Conservation (phyloP, 1,140 invertebrate genomes). For the Alviniconcha marisindica region DNA sequence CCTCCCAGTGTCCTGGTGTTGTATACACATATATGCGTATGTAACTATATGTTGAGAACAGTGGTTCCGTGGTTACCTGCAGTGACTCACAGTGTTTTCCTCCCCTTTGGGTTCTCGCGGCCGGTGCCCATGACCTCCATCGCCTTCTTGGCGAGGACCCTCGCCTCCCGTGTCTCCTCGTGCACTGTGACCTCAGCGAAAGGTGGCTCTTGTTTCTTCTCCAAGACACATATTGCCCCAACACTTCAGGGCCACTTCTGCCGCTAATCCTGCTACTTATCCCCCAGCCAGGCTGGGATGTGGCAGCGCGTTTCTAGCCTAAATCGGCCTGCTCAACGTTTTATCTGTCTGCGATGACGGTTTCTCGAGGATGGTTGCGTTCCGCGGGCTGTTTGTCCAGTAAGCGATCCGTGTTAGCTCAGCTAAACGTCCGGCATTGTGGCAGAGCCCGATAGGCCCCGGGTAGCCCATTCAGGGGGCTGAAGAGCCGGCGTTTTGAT, state of each 20-base stretch:
- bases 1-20: no score
- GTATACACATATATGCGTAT: no score
- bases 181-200: background rate
- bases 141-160: no score
- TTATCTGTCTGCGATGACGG: background rate
- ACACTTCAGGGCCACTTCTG: background rate
- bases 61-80: no score
- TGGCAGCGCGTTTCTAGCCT: background rate
- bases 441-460: background rate
- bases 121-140: no score
- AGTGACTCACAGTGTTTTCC: no score
- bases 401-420: constrained; percentile 36
- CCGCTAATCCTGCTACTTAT: constrained; percentile 20
- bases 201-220: background rate
- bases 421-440: constrained; percentile 37
- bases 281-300: background rate
- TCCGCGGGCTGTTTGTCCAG: constrained; percentile 21
- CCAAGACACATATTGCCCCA: background rate
- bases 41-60: no score
- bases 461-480: background rate
- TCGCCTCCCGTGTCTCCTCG: no score
- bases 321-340: constrained; percentile 8
- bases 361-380: constrained; percentile 2
- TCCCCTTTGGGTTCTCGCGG: no score
- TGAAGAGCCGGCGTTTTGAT: constrained; percentile 12